Percentiles rank a stretch among this genome's conserved stretches.
These are phyloP conservation scores for Borostomias antarcticus DNA, from an alignment of 2,797 vertebrate species.

Conservation along the genomic window DNA sequence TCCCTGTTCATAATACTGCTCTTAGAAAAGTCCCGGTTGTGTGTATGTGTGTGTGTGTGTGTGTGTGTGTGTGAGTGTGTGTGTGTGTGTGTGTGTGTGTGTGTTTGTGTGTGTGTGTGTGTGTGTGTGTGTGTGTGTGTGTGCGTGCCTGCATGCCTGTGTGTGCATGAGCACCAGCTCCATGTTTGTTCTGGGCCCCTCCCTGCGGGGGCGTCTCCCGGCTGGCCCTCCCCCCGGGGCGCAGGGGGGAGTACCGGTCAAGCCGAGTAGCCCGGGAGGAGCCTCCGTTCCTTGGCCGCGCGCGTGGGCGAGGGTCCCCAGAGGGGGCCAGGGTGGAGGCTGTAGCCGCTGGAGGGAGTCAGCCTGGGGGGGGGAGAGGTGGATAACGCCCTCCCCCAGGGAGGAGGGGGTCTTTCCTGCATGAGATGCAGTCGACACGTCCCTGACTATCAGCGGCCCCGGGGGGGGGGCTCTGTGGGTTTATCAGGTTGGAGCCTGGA, in stretches of 20 bases:
- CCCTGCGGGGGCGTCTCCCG: slow-evolving; percentile 37
- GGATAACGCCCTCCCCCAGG: slow-evolving; percentile 58
- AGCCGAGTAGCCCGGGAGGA: slow-evolving; percentile 48
- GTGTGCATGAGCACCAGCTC: slow-evolving; percentile 7
- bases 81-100: slow-evolving; percentile 28
- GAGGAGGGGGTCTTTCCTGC: slow-evolving; percentile 39
- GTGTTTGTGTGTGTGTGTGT: too few species aligned
- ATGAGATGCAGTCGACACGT: slow-evolving; percentile 57
- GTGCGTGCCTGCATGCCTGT: slow-evolving; percentile 26
- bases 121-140: slow-evolving; percentile 27
- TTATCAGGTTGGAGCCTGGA: slow-evolving; percentile 65
- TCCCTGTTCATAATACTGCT: too few species aligned
- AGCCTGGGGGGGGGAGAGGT: slow-evolving; percentile 40
- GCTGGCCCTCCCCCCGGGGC: slow-evolving; percentile 8
- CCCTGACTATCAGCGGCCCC: slow-evolving; percentile 50
- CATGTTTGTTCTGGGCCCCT: slow-evolving; percentile 59
- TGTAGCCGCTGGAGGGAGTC: slow-evolving; percentile 38
- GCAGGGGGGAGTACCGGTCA: slow-evolving; percentile 32
- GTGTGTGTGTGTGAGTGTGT: neutral
- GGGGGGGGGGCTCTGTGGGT: slow-evolving; percentile 60
- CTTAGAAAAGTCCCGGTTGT: too few species aligned
- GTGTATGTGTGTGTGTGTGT: neutral
- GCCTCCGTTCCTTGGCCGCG: slow-evolving; percentile 35
- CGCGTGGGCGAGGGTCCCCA: slow-evolving; percentile 43
- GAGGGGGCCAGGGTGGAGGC: slow-evolving; percentile 40